Evolutionary conservation across 2,113 vertebrate genomes (phyloP), one percentile per base, ranked within the genome.

Genomic region (Beaufortia kweichowensis): DNA sequence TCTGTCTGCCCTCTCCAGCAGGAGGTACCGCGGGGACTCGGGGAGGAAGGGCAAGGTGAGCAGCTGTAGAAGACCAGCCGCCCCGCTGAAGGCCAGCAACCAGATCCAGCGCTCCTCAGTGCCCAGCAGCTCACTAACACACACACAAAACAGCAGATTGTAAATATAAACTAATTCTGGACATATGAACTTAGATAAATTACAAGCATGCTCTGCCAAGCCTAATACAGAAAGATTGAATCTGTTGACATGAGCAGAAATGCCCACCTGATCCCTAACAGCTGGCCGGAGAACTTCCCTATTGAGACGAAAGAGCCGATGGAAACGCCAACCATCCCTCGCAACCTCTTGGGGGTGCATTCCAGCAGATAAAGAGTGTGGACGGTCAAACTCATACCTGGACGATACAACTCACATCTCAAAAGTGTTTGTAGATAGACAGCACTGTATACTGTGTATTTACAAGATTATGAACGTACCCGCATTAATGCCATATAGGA

Each of bases 11-110:
- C 64, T 88, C 46, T 93, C 87, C 62, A 95, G 89, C 65, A 96
- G 85, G 61, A 95, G 91, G 82, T 90, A 94, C 14, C 88, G 86
- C 1, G 95, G 94, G 60, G 94, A 94, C 76, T 95, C 94, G 23
- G 94, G 94, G 72, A 95, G 89, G 81, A 94, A 89, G 26, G 92
- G 90, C 73, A 95, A 84, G 6, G 85, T 89, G 82, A 89, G 14
- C 60, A 95, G 84, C 85, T 95, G 93, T 62, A 94, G 1, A 4
- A 94, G 63, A 2, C 87, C 91, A 0, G 91, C 85, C 12, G 90
- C 31, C 0, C 75, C 91, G 0, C 84, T 91, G 79, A 89, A 85
- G 31, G 89, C 87, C 73, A 95, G 87, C 79, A 95, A 88, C 86
- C 91, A 41, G 0, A 90, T 91, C 93, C 94, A 95, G 39, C 85